Evolutionary conservation across 2,888 invertebrate species (phyloP).

Genomic region (Tetragonula carbonaria): DNA sequence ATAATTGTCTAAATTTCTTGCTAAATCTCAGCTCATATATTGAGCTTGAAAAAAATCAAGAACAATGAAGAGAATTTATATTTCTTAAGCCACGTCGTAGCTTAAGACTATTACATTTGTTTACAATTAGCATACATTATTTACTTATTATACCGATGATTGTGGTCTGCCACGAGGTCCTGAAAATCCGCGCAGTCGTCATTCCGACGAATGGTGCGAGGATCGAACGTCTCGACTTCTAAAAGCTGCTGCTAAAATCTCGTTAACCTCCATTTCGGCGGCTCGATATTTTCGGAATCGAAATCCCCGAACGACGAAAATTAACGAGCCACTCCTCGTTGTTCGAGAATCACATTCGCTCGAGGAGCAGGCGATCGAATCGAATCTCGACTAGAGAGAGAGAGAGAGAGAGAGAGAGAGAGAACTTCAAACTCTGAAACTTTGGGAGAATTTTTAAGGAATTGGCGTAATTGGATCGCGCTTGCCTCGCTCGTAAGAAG

Average conservation of each 20-base stretch:
- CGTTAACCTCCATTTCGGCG: neutral
- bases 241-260: neutral
- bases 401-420: no score
- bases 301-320: neutral
- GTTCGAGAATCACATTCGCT: neutral
- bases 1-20: conserved; percentile 59
- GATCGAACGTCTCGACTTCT: neutral
- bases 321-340: neutral
- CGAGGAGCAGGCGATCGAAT: neutral
- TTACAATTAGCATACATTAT: conserved; percentile 27
- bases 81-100: conserved; percentile 31
- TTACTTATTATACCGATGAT: no score
- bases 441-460: neutral
- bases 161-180: neutral
- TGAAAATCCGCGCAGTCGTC: neutral
- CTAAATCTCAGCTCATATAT: conserved; percentile 56
- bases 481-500: neutral
- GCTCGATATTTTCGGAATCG: neutral
- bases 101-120: conserved; percentile 5
- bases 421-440: neutral
- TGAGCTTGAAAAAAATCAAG: conserved; percentile 59
- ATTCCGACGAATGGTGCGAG: neutral
- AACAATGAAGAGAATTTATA: conserved; percentile 32
- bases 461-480: neutral
- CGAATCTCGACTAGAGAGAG: neutral